Conservation (phyloP, 2,113 vertebrate genomes). For the Centropus bengalensis region DNA sequence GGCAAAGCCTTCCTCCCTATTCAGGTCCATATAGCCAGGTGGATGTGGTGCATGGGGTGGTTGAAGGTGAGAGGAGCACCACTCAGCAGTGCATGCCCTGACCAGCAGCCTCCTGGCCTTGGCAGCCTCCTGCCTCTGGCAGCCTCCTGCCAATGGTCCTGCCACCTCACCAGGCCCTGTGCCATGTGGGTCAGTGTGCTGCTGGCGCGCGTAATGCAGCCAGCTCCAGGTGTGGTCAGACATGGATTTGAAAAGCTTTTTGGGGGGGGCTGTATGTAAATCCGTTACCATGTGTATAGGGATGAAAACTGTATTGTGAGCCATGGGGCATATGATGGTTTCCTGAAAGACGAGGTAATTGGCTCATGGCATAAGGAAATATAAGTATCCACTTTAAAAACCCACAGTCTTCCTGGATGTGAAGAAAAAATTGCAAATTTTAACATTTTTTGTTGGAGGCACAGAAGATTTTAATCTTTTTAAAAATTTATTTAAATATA, state of each 20-base stretch:
- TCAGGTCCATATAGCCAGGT: background rate
- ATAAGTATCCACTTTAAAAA: background rate
- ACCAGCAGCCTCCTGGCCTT: background rate
- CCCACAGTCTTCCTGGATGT: background rate
- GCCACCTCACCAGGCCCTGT: background rate
- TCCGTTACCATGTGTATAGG: fast-evolving
- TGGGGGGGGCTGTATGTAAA: background rate
- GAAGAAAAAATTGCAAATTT: background rate
- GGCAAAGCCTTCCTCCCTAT: background rate
- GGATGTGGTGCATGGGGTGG: background rate
- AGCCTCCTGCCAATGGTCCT: background rate
- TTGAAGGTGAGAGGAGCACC: background rate
- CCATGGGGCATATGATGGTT: background rate
- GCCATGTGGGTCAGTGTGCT: fast-evolving
- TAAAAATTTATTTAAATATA: background rate
- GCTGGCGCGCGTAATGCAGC: background rate
- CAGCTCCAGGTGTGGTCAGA: background rate
- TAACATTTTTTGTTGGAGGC: background rate
- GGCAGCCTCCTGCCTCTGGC: background rate
- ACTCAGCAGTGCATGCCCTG: background rate
- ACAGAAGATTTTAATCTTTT: too few species aligned
- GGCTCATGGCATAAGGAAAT: background rate
- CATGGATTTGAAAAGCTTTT: background rate
- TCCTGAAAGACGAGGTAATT: background rate
- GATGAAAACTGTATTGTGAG: background rate